phyloP scores from a whole-genome alignment of 2,888 invertebrate genomes.

The Melanargia galathea region DNA sequence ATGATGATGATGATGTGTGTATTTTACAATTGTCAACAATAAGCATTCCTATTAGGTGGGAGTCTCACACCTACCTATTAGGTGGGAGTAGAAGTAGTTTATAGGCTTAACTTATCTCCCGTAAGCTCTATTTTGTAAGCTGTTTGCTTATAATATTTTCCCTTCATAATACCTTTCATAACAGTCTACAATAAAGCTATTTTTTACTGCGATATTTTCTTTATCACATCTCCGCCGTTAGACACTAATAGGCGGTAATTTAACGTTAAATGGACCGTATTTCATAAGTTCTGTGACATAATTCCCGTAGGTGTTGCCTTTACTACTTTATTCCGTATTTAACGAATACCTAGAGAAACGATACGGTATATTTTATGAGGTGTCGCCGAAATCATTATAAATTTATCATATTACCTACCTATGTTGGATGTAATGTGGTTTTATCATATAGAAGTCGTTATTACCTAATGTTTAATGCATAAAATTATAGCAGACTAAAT shows the following conservation, averaged over 20 bases:
- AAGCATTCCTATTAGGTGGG: not conserved
- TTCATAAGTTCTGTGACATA: conserved; percentile 42
- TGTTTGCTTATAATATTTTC: conserved; percentile 1
- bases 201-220: conserved; percentile 32
- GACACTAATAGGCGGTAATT: conserved; percentile 41
- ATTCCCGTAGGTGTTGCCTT: conserved; percentile 40
- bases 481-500: not conserved
- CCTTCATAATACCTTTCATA: conserved; percentile 7
- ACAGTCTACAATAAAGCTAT: conserved; percentile 17
- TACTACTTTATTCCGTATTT: conserved; percentile 35
- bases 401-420: conserved; percentile 27
- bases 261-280: conserved; percentile 41
- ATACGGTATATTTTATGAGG: conserved; percentile 32
- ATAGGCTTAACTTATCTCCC: not conserved
- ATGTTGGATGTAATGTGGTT: conserved; percentile 3
- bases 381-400: conserved; percentile 31
- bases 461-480: not conserved
- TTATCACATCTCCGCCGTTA: conserved; percentile 28
- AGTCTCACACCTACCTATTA: conserved; percentile 2
- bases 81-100: not conserved
- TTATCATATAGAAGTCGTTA: not conserved
- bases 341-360: conserved; percentile 26
- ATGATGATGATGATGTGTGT: no score
- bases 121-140: not conserved
- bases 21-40: not conserved